Conservation (phyloP, 2,888 invertebrate genomes). For the Hartigia nigra region DNA sequence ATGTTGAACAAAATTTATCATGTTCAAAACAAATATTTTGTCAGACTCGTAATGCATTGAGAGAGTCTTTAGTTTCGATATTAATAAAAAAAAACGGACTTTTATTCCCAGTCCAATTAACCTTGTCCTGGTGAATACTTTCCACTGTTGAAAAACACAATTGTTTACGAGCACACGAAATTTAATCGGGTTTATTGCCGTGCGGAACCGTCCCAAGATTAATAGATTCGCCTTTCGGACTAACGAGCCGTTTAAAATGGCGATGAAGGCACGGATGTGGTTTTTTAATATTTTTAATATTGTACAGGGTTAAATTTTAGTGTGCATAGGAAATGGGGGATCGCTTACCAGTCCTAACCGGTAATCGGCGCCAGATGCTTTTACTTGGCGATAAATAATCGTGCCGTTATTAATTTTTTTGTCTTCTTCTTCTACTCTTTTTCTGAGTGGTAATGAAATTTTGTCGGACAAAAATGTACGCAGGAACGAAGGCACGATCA, state of each 20-base stretch:
- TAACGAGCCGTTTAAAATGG: slow-evolving; percentile 8
- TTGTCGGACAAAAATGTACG: slow-evolving; percentile 38
- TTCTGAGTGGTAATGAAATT: slow-evolving; percentile 36
- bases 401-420: neutral
- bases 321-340: neutral
- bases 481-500: slow-evolving; percentile 47
- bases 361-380: slow-evolving; percentile 41
- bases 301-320: neutral
- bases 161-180: slow-evolving; percentile 8
- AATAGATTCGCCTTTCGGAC: slow-evolving; percentile 6
- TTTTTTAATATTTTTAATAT: neutral
- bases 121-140: neutral
- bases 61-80: neutral
- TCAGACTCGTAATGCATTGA: neutral
- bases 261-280: neutral
- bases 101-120: neutral
- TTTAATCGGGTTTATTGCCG: slow-evolving; percentile 7
- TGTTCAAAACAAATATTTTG: neutral
- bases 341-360: neutral
- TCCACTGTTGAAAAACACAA: neutral
- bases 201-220: slow-evolving; percentile 3
- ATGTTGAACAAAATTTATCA: neutral
- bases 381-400: slow-evolving; percentile 31
- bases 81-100: neutral
- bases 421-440: slow-evolving; percentile 24